Evolutionary conservation across 2,888 invertebrate species (phyloP).

Genomic region (Lasioglossum zephyrum): DNA sequence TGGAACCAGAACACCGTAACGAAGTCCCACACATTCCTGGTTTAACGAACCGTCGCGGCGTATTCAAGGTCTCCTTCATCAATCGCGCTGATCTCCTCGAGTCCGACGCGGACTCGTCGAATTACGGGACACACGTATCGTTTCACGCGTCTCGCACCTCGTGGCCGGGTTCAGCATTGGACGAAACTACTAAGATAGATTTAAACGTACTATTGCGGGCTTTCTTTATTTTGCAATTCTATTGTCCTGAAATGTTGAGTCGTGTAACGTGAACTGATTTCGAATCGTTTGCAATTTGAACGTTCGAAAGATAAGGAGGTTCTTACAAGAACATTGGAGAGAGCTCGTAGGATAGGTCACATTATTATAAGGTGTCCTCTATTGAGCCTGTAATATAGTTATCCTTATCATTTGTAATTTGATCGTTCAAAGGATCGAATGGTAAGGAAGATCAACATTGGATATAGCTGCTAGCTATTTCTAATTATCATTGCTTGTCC

Average conservation of each 20-base stretch:
- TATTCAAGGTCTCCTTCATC: constrained; percentile 66
- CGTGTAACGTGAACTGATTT: neutral
- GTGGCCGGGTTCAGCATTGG: neutral
- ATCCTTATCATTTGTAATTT: too few relatives aligned
- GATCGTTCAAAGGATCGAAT: neutral
- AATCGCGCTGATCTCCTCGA: constrained; percentile 39
- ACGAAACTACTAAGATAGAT: neutral
- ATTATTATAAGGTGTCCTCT: too few relatives aligned
- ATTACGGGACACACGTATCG: constrained; percentile 15
- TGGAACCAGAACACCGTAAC: constrained; percentile 70
- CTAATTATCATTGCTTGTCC: neutral
- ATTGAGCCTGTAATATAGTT: too few relatives aligned
- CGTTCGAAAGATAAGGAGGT: neutral
- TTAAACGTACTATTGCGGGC: neutral
- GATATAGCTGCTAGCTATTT: neutral
- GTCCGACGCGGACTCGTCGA: constrained; percentile 41
- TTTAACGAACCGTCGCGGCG: constrained; percentile 67
- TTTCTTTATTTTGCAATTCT: neutral
- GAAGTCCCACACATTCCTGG: constrained; percentile 70
- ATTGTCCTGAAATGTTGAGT: too few relatives aligned
- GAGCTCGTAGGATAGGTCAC: too few relatives aligned
- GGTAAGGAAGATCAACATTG: neutral
- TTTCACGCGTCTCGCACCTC: neutral
- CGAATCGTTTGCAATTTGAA: neutral
- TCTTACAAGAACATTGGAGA: neutral